phyloP scores from a whole-genome alignment of 2,888 invertebrate species.

The Linnaemya tessellans region DNA sequence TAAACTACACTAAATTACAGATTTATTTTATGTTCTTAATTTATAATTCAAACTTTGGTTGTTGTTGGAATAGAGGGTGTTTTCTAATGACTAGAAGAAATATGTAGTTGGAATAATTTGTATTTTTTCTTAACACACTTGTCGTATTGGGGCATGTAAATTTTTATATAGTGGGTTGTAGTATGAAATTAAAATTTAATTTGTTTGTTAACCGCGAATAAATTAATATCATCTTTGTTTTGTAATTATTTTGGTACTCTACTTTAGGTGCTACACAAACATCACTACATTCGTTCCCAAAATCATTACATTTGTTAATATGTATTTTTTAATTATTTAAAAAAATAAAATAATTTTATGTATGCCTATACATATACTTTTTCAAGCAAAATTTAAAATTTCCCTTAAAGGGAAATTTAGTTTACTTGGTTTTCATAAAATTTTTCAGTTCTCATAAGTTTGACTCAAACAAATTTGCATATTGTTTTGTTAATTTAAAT shows the following conservation, averaged over 20 bases:
- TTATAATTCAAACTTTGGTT: conserved; percentile 53
- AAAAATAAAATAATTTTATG: too few relatives aligned
- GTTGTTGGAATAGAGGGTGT: conserved; percentile 45
- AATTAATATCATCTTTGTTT: conserved; percentile 35
- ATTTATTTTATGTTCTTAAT: conserved; percentile 60
- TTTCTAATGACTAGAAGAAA: conserved; percentile 8
- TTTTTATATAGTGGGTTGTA: conserved; percentile 30
- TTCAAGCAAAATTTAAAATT: too few relatives aligned
- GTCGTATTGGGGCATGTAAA: conserved; percentile 14
- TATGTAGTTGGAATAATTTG: not conserved
- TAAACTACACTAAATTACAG: conserved; percentile 54
- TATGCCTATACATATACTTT: too few relatives aligned
- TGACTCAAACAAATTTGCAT: too few relatives aligned
- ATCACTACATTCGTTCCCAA: not conserved
- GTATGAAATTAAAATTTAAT: conserved; percentile 20
- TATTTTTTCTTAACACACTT: conserved; percentile 28
- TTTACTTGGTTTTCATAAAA: too few relatives aligned
- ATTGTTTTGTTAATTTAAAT: too few relatives aligned
- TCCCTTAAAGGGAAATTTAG: too few relatives aligned
- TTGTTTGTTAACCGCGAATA: conserved; percentile 14
- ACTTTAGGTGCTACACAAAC: not conserved
- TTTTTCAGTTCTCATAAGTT: too few relatives aligned
- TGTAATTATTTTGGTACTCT: not conserved
- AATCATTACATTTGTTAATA: too few relatives aligned
- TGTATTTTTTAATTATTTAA: too few relatives aligned